phyloP scores from a whole-genome alignment of 2,797 vertebrate species.

The Austrolebias charrua region DNA sequence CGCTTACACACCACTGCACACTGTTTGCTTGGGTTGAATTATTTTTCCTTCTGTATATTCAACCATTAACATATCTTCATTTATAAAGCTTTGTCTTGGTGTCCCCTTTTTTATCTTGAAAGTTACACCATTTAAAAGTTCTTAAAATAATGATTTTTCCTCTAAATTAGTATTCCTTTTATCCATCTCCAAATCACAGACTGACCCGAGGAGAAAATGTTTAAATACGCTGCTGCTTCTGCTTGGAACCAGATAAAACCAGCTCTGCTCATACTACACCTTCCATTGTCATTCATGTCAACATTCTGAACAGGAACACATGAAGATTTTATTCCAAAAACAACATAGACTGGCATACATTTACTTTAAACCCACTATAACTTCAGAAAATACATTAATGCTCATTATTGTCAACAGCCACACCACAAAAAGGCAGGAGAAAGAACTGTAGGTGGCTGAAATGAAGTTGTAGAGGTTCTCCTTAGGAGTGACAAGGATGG shows the following conservation, averaged over 20 bases:
- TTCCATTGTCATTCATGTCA: neutral
- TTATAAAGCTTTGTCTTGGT: neutral
- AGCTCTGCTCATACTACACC: too few relatives aligned
- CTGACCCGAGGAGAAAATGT: neutral
- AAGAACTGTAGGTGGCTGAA: too few relatives aligned
- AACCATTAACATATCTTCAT: neutral
- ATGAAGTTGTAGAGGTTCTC: too few relatives aligned
- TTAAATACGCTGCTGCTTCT: neutral
- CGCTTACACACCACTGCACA: neutral
- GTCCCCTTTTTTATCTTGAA: neutral
- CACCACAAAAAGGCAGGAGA: too few relatives aligned
- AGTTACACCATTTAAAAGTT: neutral
- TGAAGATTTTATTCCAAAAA: neutral
- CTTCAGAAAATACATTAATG: too few relatives aligned
- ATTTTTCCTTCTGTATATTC: neutral
- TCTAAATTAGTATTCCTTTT: neutral
- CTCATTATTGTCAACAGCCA: too few relatives aligned
- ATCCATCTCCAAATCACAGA: neutral
- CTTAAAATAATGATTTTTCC: neutral
- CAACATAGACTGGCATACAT: too few relatives aligned
- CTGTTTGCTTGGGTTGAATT: neutral
- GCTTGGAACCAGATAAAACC: neutral
- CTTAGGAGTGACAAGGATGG: too few relatives aligned
- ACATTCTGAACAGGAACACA: neutral
- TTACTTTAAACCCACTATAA: too few relatives aligned